Evolutionary conservation across 2,113 vertebrate genomes (phyloP).

Genomic region (Callionymus lyra): DNA sequence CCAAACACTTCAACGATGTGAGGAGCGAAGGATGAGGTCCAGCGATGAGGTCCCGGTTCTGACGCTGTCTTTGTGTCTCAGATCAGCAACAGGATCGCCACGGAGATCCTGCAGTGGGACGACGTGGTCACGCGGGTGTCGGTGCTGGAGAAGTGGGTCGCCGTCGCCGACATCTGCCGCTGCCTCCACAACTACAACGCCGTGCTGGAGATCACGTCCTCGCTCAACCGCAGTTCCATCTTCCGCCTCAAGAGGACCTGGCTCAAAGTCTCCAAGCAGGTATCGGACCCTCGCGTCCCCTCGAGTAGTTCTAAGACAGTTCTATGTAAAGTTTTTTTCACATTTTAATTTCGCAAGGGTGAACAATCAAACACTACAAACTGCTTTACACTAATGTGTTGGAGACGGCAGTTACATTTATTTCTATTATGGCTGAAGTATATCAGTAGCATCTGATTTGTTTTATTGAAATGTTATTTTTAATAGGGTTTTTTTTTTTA

Average conservation of each 20-base stretch:
- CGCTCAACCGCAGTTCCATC: conserved; percentile 92
- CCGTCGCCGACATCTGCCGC: conserved; percentile 92
- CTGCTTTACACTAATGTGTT: not conserved
- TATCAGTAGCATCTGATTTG: conserved; percentile 8
- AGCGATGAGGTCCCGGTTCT: too few species aligned
- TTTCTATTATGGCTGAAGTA: not conserved
- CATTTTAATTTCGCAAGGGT: not conserved
- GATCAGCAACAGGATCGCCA: conserved; percentile 93
- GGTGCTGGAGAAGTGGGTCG: conserved; percentile 96
- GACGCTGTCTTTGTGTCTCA: conserved; percentile 30
- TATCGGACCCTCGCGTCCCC: conserved; percentile 22
- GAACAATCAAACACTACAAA: not conserved
- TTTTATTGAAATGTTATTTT: too few species aligned
- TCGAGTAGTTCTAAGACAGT: not conserved
- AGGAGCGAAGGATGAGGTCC: too few species aligned
- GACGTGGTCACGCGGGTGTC: conserved; percentile 74
- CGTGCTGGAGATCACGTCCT: conserved; percentile 91
- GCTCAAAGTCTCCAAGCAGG: conserved; percentile 98
- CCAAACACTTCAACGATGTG: conserved; percentile 95
- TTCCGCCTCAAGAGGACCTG: conserved; percentile 97
- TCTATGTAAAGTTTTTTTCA: not conserved
- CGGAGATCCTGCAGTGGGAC: conserved; percentile 85
- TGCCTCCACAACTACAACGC: conserved; percentile 98
- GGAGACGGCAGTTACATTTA: not conserved
- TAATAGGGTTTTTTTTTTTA: too few species aligned